A percentile compares a stretch with the other conserved stretches of the same genome.
phyloP scores from a whole-genome alignment of 1,140 invertebrate species.

The Drosophila rhopaloa region DNA sequence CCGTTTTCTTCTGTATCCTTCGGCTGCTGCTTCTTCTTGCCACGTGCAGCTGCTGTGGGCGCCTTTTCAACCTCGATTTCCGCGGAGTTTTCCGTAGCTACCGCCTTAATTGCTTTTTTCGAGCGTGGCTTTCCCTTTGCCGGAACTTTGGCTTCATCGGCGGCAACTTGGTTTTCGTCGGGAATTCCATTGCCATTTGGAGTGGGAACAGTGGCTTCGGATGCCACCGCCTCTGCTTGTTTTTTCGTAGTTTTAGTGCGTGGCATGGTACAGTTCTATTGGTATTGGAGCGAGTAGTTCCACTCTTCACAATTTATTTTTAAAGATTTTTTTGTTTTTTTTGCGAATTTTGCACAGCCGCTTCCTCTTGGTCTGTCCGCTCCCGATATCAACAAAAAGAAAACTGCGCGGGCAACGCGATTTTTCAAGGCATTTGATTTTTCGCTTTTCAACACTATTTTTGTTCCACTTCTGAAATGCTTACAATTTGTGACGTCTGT shows the following conservation, averaged over 20 bases:
- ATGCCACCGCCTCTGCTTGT: constrained; percentile 10
- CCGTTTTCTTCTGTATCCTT: constrained; percentile 19
- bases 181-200: constrained; percentile 43
- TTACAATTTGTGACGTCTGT: neutral
- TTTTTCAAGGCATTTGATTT: constrained; percentile 47
- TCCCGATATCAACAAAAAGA: constrained; percentile 28
- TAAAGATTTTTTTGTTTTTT: neutral
- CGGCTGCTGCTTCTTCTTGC: constrained; percentile 35
- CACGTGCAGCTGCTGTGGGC: constrained; percentile 30
- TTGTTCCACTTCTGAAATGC: neutral
- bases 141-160: constrained; percentile 11
- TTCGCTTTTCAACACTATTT: constrained; percentile 1
- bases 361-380: constrained; percentile 7
- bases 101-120: constrained; percentile 30
- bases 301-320: constrained; percentile 5
- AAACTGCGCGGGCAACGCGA: constrained; percentile 65
- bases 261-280: constrained; percentile 41
- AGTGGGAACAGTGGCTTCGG: constrained; percentile 24
- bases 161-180: constrained; percentile 5
- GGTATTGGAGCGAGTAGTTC: neutral
- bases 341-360: neutral
- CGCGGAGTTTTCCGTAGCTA: constrained; percentile 6
- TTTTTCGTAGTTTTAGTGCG: constrained; percentile 57
- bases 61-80: constrained; percentile 18
- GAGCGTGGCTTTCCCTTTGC: constrained; percentile 48